These are phyloP conservation scores for Drosophila gunungcola DNA, from an alignment of 1,140 invertebrate genomes.

Conservation along the genomic window DNA sequence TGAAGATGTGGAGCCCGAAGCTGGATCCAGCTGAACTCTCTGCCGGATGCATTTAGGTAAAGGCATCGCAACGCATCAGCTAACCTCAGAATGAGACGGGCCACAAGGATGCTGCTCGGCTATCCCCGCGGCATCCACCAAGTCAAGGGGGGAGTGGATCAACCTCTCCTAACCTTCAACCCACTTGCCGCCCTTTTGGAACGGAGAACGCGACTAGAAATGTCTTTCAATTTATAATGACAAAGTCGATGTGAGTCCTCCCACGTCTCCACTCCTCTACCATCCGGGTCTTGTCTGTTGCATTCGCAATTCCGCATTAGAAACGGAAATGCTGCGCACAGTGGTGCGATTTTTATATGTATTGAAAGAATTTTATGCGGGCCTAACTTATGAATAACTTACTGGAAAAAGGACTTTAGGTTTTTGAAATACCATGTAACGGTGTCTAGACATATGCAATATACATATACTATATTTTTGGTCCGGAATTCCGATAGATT, in stretches of 20 bases:
- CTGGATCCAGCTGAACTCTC: slow-evolving; percentile 43
- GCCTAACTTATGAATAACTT: too few relatives aligned
- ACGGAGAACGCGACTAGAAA: slow-evolving; percentile 55
- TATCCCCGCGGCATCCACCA: slow-evolving; percentile 6
- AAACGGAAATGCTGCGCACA: slow-evolving; percentile 39
- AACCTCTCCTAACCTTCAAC: background rate
- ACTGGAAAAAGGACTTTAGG: too few relatives aligned
- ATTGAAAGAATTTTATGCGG: background rate
- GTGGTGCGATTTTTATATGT: background rate
- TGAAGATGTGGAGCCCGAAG: slow-evolving; percentile 13
- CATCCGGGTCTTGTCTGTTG: slow-evolving; percentile 66
- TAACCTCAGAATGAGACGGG: slow-evolving; percentile 24
- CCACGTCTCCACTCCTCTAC: slow-evolving; percentile 1
- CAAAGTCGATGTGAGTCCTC: slow-evolving; percentile 53
- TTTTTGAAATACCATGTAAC: too few relatives aligned
- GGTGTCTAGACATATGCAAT: too few relatives aligned
- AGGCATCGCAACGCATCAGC: slow-evolving; percentile 57
- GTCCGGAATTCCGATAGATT: too few relatives aligned
- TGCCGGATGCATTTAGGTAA: slow-evolving; percentile 77
- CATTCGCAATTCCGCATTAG: slow-evolving; percentile 74
- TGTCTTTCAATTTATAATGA: slow-evolving; percentile 83
- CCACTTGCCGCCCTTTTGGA: too few relatives aligned
- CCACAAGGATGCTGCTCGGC: slow-evolving; percentile 22
- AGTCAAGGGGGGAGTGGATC: too few relatives aligned
- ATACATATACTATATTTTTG: too few relatives aligned